A percentile compares a stretch with the other conserved stretches of the same genome.
These are phyloP conservation scores for Lordiphosa andalusiaca DNA, from an alignment of 2,888 invertebrate species.

Conservation along the genomic window DNA sequence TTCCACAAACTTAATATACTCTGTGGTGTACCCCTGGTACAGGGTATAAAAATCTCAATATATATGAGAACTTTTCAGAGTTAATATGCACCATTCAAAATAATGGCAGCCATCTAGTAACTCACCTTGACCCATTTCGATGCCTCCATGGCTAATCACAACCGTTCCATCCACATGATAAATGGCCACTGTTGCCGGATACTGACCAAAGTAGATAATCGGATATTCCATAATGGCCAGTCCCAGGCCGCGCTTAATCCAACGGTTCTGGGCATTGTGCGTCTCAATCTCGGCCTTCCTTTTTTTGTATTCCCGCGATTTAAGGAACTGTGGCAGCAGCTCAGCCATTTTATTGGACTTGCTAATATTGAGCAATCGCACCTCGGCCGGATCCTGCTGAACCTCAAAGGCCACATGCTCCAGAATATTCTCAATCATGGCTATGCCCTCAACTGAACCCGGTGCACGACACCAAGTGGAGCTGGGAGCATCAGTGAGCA, in stretches of 20 bases:
- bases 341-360: slow-evolving; percentile 76
- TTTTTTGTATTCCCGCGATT: slow-evolving; percentile 82
- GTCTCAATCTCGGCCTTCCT: slow-evolving; percentile 82
- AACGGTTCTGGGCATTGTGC: slow-evolving; percentile 87
- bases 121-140: slow-evolving; percentile 90
- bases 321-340: slow-evolving; percentile 82
- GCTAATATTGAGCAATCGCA: slow-evolving; percentile 82
- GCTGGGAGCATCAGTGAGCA: slow-evolving; percentile 85
- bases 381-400: slow-evolving; percentile 83
- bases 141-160: slow-evolving; percentile 85
- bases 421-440: slow-evolving; percentile 84
- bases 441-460: slow-evolving; percentile 83
- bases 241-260: slow-evolving; percentile 89
- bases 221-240: slow-evolving; percentile 87
- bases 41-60: no score
- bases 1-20: no score
- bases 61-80: no score
- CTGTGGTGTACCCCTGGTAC: no score
- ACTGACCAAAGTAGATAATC: slow-evolving; percentile 81
- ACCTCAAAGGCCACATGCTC: slow-evolving; percentile 84
- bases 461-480: slow-evolving; percentile 87
- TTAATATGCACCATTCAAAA: no score
- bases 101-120: slow-evolving; percentile 75
- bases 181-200: slow-evolving; percentile 84
- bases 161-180: slow-evolving; percentile 88